Conservation (phyloP, 2,888 invertebrate genomes). For the Cyrtodaria siliqua region DNA sequence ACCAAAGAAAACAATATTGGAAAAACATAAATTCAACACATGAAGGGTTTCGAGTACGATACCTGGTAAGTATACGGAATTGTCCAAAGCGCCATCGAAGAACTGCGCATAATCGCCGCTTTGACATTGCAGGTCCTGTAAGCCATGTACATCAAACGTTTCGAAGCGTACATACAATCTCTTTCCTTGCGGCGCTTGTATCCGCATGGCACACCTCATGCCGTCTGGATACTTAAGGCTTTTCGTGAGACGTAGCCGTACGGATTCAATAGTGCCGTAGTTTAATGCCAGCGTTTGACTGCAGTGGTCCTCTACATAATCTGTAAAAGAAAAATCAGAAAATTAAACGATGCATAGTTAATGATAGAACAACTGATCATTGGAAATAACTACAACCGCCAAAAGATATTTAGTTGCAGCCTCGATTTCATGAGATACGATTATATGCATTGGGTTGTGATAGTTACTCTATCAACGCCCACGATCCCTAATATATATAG, state of each 20-base stretch:
- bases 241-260: slow-evolving; percentile 46
- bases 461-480: no score
- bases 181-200: slow-evolving; percentile 61
- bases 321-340: slow-evolving; percentile 24
- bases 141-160: slow-evolving; percentile 40
- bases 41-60: no score
- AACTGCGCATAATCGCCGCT: slow-evolving; percentile 55
- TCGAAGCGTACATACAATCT: slow-evolving; percentile 41
- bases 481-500: no score
- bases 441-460: no score
- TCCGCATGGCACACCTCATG: slow-evolving; percentile 60
- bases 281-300: slow-evolving; percentile 60
- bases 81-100: slow-evolving; percentile 47
- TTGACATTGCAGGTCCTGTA: slow-evolving; percentile 36
- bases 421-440: no score
- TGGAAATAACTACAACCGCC: no score
- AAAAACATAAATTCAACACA: no score
- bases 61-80: slow-evolving; percentile 41
- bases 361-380: no score
- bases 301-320: slow-evolving; percentile 62
- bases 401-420: no score
- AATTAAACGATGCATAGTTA: no score
- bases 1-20: no score
- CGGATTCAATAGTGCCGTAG: slow-evolving; percentile 51
- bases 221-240: slow-evolving; percentile 46